Percentiles rank a stretch among this genome's conserved stretches.
phyloP scores from a whole-genome alignment of 2,888 invertebrate genomes.

The Brenthis ino region DNA sequence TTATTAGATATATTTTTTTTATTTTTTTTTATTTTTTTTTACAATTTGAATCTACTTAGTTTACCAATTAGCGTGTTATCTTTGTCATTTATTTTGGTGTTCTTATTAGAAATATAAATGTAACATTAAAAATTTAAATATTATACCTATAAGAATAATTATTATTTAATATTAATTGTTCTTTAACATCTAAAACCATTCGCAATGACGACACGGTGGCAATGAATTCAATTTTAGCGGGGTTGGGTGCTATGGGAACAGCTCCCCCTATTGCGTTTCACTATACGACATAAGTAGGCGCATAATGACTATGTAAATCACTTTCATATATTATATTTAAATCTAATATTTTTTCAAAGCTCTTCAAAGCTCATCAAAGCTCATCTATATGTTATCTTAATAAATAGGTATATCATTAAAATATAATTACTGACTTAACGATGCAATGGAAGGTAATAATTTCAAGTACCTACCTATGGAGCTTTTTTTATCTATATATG shows the following conservation, averaged over 20 bases:
- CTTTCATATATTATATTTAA: constrained; percentile 1
- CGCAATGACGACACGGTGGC: constrained; percentile 58
- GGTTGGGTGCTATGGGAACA: constrained; percentile 55
- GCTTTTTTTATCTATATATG: no score
- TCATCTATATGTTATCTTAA: no score
- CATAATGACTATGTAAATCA: constrained; percentile 5
- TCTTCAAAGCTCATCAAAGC: neutral
- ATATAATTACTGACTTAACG: neutral
- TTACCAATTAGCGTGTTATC: no score
- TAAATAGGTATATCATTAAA: no score
- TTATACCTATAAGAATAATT: neutral
- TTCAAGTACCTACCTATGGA: no score
- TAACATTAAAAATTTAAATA: neutral
- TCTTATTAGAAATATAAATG: neutral
- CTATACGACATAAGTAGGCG: constrained; percentile 5
- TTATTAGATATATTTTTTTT: no score
- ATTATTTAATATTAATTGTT: constrained; percentile 1
- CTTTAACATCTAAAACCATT: constrained; percentile 44
- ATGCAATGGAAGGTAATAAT: no score
- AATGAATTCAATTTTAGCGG: constrained; percentile 61
- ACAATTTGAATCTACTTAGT: no score
- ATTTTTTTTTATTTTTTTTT: no score
- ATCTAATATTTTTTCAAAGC: neutral
- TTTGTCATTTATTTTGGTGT: no score
- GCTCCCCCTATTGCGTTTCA: constrained; percentile 49